Percentiles rank a stretch among this genome's conserved stretches.
Conservation (phyloP, 2,888 invertebrate species). For the Thera obeliscata region DNA sequence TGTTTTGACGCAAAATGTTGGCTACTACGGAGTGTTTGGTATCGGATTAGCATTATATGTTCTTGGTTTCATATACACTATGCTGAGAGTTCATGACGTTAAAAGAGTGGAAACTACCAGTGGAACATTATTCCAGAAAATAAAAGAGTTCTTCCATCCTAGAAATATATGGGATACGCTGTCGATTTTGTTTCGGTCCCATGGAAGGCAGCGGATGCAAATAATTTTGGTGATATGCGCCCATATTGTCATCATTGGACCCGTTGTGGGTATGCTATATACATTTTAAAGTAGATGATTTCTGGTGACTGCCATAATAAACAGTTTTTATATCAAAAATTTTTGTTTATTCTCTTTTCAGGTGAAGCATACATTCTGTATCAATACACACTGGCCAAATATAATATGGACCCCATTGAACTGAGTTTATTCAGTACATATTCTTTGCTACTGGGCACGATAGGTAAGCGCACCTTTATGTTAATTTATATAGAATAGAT, state of each 20-base stretch:
- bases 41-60: constrained; percentile 62
- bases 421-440: constrained; percentile 80
- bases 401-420: constrained; percentile 79
- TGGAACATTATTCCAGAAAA: constrained; percentile 56
- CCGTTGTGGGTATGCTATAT: constrained; percentile 67
- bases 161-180: constrained; percentile 72
- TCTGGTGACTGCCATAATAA: background rate
- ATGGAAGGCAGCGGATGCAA: constrained; percentile 55
- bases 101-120: constrained; percentile 53
- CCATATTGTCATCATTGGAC: constrained; percentile 74
- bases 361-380: constrained; percentile 80
- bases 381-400: constrained; percentile 78
- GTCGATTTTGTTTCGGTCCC: constrained; percentile 64
- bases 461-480: constrained; percentile 64
- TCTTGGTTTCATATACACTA: constrained; percentile 67
- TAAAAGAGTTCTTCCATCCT: constrained; percentile 66
- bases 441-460: constrained; percentile 74
- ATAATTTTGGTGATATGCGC: constrained; percentile 69
- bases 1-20: constrained; percentile 71
- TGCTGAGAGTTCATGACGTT: constrained; percentile 67
- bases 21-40: constrained; percentile 76
- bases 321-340: background rate
- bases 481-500: too few species aligned
- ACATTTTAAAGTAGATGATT: constrained; percentile 22
- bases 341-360: constrained; percentile 49